Evolutionary conservation across 2,113 vertebrate genomes (phyloP).

Genomic region (Albula glossodonta): DNA sequence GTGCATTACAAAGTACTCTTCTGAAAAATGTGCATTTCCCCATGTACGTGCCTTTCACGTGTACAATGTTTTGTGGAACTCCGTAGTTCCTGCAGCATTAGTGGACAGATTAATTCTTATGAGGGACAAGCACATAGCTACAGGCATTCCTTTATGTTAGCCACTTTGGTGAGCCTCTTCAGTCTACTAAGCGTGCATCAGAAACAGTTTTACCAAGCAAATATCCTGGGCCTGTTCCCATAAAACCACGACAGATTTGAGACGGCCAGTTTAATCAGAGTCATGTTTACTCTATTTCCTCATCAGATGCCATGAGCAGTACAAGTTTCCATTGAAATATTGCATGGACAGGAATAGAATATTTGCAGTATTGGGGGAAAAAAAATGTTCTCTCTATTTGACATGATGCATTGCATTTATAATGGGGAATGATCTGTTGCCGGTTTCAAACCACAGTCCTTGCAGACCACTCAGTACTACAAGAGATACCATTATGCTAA

Average conservation of each 20-base stretch:
- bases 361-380: too few species aligned
- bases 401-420: not conserved
- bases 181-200: too few species aligned
- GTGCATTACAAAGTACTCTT: not conserved
- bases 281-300: not conserved
- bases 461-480: too few species aligned
- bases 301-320: not conserved
- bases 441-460: too few species aligned
- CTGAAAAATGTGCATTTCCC: conserved; percentile 8
- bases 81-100: conserved; percentile 38
- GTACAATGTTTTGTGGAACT: conserved; percentile 48
- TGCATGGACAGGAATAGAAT: too few species aligned
- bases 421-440: too few species aligned
- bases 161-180: not conserved
- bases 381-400: not conserved
- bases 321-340: not conserved
- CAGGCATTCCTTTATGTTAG: not conserved
- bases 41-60: conserved; percentile 2
- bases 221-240: not conserved
- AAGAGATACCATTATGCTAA: too few species aligned
- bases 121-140: not conserved
- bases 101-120: not conserved
- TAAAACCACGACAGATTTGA: not conserved
- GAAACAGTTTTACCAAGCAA: too few species aligned
- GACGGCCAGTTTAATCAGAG: not conserved